Base-by-base conservation (phyloP, 2,113 vertebrate species). In the Chrysemys picta region DNA sequence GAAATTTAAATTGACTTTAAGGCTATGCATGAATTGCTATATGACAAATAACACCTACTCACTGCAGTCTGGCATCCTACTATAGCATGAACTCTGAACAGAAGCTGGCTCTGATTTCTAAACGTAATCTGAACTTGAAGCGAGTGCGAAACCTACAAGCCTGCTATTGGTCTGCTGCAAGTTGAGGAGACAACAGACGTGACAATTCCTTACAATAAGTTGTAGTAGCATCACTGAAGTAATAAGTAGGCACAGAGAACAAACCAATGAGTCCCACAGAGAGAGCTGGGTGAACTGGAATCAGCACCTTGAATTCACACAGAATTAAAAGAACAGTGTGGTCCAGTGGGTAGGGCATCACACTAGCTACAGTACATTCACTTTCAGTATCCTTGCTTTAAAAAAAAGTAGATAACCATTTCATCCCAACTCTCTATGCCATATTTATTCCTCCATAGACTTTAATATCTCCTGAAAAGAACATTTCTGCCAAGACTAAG, bases 401-500 rank as follows among this genome's bases (percentile, higher is more conserved):
- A 82, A 22, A 75, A 50, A 29, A 31, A 91, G 83, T 89, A 82
- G 54, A 90, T 81, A 90, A 82, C 47, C 3, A 89, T 91, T 94
- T 82, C 9, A 91, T 84, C 62, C 69, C 62, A 78, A 81, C 22
- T 53, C 38, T 95, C 80, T 93, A 92, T 94, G 87, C 84, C 12
- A 38, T 96, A 92, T 90, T 90, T 95, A 89, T 94, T 93, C 84
- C 76, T 85, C 56, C 3, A 0, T 90, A 94, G 87, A 29, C 95
- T 93, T 95, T 94, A 96, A 95, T 95, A 89, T 62, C 1, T 31
- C 90, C 93, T 95, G 93, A 94, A 80, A 93, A 21, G 88, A 94
- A 94, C 91, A 90, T 96, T 97, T 91, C 93, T 95, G 91, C 96
- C 93, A 97, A 85, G 52, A 53, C 85, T 93, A 91, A 91, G 84